These are phyloP conservation scores for Oeneis ivallda DNA, from an alignment of 2,888 invertebrate genomes.

Conservation along the genomic window DNA sequence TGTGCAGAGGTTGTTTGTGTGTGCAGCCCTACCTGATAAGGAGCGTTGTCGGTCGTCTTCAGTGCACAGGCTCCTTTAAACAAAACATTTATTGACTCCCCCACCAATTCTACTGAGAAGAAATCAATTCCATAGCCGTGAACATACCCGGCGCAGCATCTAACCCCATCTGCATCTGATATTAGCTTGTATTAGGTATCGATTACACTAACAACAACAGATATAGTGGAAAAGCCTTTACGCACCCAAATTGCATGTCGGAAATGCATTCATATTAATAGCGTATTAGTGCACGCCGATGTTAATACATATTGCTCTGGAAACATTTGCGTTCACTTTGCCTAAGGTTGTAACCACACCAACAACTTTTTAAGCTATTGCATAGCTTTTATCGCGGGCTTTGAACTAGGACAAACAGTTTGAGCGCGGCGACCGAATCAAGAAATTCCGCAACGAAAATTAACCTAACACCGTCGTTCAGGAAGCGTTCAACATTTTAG, in stretches of 20 bases:
- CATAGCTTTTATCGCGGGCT: no score
- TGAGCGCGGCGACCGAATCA: no score
- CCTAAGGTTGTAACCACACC: neutral
- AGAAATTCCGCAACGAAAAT: no score
- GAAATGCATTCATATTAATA: conserved; percentile 13
- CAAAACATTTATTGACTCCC: no score
- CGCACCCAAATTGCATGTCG: neutral
- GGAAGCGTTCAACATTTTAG: no score
- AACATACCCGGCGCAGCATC: neutral
- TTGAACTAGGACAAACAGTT: no score
- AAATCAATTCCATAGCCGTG: neutral
- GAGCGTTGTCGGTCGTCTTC: no score
- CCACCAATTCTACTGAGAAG: neutral
- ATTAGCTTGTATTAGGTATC: conserved; percentile 6
- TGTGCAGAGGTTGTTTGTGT: no score
- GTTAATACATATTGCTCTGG: neutral
- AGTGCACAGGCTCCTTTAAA: no score
- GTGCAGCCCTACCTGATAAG: no score
- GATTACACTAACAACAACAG: neutral
- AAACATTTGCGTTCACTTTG: conserved; percentile 5
- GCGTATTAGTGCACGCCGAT: conserved; percentile 6
- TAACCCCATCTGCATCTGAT: neutral
- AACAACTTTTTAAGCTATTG: neutral
- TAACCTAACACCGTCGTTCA: no score
- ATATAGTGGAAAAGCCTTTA: neutral